Evolutionary conservation across 2,113 vertebrate genomes (phyloP).

Genomic region (Falcunculus frontatus): DNA sequence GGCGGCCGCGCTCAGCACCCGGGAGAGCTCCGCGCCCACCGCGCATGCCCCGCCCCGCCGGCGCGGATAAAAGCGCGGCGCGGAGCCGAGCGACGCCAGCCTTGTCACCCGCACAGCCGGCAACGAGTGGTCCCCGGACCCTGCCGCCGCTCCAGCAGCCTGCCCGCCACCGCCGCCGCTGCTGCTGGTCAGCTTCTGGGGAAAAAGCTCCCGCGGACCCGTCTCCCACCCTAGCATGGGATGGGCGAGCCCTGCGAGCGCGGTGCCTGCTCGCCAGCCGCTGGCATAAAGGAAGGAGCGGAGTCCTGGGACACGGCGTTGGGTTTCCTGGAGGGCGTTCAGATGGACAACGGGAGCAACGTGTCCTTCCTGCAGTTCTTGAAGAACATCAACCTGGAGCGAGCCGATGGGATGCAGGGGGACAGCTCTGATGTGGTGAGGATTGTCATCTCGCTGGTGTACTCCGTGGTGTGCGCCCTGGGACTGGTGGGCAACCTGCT

Average conservation of each 20-base stretch:
- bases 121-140: accelerated
- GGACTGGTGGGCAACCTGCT: slow-evolving; percentile 90
- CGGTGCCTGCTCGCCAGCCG: slow-evolving; percentile 29
- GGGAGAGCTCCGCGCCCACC: slow-evolving; percentile 66
- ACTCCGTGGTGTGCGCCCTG: slow-evolving; percentile 89
- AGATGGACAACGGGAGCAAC: slow-evolving; percentile 71
- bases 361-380: slow-evolving; percentile 64
- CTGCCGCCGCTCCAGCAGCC: neutral
- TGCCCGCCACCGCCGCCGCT: neutral
- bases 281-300: slow-evolving; percentile 57
- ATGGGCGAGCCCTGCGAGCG: slow-evolving; percentile 54
- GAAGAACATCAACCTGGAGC: slow-evolving; percentile 59
- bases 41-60: slow-evolving; percentile 57
- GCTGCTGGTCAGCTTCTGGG: neutral
- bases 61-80: slow-evolving; percentile 4
- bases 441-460: slow-evolving; percentile 84
- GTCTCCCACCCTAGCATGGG: neutral
- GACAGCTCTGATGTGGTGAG: slow-evolving; percentile 78
- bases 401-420: slow-evolving; percentile 60
- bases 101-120: accelerated
- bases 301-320: slow-evolving; percentile 1
- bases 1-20: slow-evolving; percentile 60
- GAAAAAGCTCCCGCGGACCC: neutral
- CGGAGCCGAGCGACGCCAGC: neutral
- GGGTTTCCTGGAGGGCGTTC: slow-evolving; percentile 42